These are phyloP conservation scores for Emydura subglobosa DNA, from an alignment of 2,113 vertebrate species.

Conservation along the genomic window DNA sequence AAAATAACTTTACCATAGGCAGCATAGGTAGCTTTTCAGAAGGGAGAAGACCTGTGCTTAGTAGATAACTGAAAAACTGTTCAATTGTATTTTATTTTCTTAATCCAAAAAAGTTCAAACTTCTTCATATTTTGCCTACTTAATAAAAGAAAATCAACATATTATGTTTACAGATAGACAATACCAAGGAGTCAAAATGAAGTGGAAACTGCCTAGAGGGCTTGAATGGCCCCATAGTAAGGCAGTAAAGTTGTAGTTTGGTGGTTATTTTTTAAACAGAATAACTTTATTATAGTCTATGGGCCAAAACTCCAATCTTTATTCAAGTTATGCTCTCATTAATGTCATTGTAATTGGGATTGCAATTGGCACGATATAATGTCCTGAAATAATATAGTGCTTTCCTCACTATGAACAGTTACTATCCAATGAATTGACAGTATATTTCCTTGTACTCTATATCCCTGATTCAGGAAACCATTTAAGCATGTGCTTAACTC, in stretches of 20 bases:
- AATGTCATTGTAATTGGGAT: neutral
- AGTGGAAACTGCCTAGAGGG: neutral
- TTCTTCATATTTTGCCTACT: neutral
- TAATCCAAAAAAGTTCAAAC: neutral
- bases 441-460: neutral
- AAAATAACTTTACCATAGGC: neutral
- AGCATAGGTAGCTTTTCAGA: neutral
- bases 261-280: neutral
- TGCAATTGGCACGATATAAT: conserved; percentile 11
- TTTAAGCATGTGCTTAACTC: conserved; percentile 16
- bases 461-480: conserved; percentile 50
- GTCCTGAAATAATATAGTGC: neutral
- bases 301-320: neutral
- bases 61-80: neutral
- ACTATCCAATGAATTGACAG: conserved; percentile 53
- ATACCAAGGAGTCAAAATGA: neutral
- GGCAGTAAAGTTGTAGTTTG: neutral
- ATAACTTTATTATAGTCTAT: neutral
- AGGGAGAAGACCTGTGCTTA: neutral
- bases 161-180: neutral
- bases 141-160: neutral
- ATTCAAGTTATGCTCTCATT: neutral
- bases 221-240: neutral
- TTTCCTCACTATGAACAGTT: conserved; percentile 25
- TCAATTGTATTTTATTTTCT: neutral